These are phyloP conservation scores for Tetrax tetrax DNA, from an alignment of 2,113 vertebrate genomes.

Conservation along the genomic window DNA sequence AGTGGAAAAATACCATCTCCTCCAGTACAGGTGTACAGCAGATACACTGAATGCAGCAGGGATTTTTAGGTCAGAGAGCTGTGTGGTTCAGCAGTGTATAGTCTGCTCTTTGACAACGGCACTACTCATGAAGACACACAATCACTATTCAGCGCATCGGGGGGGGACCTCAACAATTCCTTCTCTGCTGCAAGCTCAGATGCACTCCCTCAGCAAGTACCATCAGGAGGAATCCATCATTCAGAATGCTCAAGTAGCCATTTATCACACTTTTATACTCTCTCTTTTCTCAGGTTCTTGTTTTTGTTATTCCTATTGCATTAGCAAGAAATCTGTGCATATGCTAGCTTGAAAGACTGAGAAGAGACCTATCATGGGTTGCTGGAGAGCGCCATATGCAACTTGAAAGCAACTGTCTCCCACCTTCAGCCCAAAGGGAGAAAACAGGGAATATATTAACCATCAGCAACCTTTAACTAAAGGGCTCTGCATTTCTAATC, in stretches of 20 bases:
- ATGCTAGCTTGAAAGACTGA: constrained; percentile 34
- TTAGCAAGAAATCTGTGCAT: constrained; percentile 45
- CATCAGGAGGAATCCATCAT: neutral
- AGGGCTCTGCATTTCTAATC: constrained; percentile 3
- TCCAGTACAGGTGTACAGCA: neutral
- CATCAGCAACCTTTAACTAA: neutral
- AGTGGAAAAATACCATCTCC: neutral
- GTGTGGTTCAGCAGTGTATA: accelerated
- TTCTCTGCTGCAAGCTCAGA: neutral
- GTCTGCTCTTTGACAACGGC: neutral
- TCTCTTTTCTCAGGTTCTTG: constrained; percentile 33
- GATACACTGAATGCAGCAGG: neutral
- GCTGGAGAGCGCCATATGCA: constrained; percentile 11
- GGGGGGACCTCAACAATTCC: neutral
- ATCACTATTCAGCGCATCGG: neutral
- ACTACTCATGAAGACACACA: neutral
- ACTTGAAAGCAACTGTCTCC: constrained; percentile 43
- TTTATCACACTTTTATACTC: constrained; percentile 17
- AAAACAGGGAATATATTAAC: constrained; percentile 55
- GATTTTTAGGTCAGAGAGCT: neutral
- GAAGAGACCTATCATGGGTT: constrained; percentile 21
- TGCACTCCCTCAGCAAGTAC: neutral
- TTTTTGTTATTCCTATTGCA: constrained; percentile 14
- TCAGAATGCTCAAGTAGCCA: neutral
- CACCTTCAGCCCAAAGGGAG: constrained; percentile 15